Conservation (phyloP, 1,140 invertebrate genomes). For the Coptotermes formosanus region DNA sequence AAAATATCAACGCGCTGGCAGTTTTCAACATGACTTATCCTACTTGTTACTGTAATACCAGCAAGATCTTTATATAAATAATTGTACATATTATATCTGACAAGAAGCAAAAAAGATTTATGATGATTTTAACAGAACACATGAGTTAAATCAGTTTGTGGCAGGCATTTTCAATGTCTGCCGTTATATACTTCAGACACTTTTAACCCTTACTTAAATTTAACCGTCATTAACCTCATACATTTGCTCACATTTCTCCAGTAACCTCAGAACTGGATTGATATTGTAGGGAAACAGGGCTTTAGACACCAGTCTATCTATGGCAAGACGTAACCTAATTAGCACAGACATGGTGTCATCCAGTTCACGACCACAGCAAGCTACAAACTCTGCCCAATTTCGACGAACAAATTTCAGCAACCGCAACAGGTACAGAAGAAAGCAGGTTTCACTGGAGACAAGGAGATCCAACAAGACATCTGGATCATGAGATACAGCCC, state of each 20-base stretch:
- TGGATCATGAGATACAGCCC: slow-evolving; percentile 77
- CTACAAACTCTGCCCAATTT: slow-evolving; percentile 80
- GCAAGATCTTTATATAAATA: slow-evolving; percentile 21
- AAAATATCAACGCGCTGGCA: slow-evolving; percentile 8
- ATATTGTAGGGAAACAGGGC: slow-evolving; percentile 88
- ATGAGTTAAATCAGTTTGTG: too few species aligned
- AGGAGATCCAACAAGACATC: slow-evolving; percentile 82
- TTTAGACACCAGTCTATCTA: slow-evolving; percentile 77
- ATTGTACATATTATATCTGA: slow-evolving; percentile 1
- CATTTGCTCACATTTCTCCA: slow-evolving; percentile 81
- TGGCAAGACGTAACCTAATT: slow-evolving; percentile 74
- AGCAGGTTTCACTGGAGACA: slow-evolving; percentile 89
- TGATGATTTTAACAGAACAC: too few species aligned
- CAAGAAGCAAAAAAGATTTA: too few species aligned
- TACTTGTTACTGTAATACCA: background rate
- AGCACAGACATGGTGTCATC: slow-evolving; percentile 82
- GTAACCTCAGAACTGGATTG: slow-evolving; percentile 76
- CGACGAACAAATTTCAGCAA: slow-evolving; percentile 82
- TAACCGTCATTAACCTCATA: slow-evolving; percentile 72
- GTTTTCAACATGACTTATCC: background rate
- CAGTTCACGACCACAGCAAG: slow-evolving; percentile 71
- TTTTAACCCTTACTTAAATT: background rate
- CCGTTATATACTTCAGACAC: background rate
- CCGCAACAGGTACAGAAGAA: slow-evolving; percentile 79
- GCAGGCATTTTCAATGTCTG: too few species aligned